phyloP scores from a whole-genome alignment of 2,888 invertebrate genomes.

The Tupiocoris notatus region DNA sequence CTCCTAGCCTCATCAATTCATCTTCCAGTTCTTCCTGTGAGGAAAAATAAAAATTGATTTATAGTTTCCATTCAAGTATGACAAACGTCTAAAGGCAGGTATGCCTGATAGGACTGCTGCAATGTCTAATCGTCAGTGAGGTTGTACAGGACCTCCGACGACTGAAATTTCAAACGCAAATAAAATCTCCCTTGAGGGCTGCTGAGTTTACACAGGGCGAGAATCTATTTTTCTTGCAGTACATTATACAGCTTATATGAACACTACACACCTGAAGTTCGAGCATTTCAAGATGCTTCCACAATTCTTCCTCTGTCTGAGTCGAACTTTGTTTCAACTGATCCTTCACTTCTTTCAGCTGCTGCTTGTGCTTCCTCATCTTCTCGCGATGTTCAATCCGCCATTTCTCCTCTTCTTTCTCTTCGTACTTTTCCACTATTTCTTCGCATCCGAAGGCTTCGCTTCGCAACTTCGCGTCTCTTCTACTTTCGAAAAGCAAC shows the following conservation, averaged over 20 bases:
- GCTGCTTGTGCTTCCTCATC: constrained; percentile 55
- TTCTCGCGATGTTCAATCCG: constrained; percentile 57
- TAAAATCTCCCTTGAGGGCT: no score
- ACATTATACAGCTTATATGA: no score
- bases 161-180: no score
- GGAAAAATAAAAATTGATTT: not conserved
- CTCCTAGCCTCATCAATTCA: constrained; percentile 53
- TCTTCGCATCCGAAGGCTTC: constrained; percentile 57
- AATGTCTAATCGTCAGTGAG: no score
- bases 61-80: no score
- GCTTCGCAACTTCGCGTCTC: constrained; percentile 57
- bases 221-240: no score
- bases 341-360: constrained; percentile 56
- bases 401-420: constrained; percentile 70
- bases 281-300: constrained; percentile 61
- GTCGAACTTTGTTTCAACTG: constrained; percentile 52
- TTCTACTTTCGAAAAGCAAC: constrained; percentile 62
- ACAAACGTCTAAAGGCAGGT: no score
- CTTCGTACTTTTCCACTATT: constrained; percentile 68
- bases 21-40: constrained; percentile 61
- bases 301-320: constrained; percentile 56
- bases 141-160: no score
- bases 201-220: no score
- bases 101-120: no score
- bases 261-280: constrained; percentile 55